Evolutionary conservation across 2,888 invertebrate genomes (phyloP).

Genomic region (Augochlorella aurata): DNA sequence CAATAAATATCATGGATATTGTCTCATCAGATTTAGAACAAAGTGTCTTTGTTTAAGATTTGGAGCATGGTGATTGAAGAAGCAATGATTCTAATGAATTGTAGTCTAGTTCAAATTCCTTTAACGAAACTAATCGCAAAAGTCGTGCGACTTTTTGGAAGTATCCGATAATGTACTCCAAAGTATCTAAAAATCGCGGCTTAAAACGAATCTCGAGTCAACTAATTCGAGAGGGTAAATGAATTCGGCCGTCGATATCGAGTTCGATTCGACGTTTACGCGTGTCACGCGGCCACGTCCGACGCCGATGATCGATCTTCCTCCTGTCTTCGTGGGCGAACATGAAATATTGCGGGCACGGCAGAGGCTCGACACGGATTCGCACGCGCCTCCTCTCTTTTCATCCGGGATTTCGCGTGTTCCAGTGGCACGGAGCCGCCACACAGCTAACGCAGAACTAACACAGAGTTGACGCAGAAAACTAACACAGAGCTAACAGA

Average conservation of each 20-base stretch:
- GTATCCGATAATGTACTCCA: too few species aligned
- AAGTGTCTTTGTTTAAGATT: too few species aligned
- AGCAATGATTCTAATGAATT: too few species aligned
- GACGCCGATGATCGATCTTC: slow-evolving; percentile 39
- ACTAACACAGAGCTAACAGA: too few species aligned
- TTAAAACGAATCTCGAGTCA: not conserved
- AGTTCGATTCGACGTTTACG: slow-evolving; percentile 33
- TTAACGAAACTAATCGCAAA: too few species aligned
- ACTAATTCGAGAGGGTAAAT: not conserved
- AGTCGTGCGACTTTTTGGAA: too few species aligned
- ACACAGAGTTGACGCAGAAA: too few species aligned
- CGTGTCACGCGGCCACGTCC: slow-evolving; percentile 26
- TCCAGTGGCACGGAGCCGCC: slow-evolving; percentile 17
- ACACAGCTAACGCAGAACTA: too few species aligned
- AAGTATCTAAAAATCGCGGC: not conserved
- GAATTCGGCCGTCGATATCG: not conserved
- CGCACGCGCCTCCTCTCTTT: slow-evolving; percentile 12
- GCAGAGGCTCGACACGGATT: slow-evolving; percentile 35
- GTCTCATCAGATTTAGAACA: too few species aligned
- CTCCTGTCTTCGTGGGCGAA: slow-evolving; percentile 16
- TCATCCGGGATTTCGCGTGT: not conserved
- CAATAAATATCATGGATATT: too few species aligned
- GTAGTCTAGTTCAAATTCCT: too few species aligned
- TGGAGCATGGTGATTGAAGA: too few species aligned
- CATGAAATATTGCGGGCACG: slow-evolving; percentile 43